A percentile compares a stretch with the other conserved stretches of the same genome.
Conservation (phyloP, 2,113 vertebrate species). For the Triplophysa tibetana region DNA sequence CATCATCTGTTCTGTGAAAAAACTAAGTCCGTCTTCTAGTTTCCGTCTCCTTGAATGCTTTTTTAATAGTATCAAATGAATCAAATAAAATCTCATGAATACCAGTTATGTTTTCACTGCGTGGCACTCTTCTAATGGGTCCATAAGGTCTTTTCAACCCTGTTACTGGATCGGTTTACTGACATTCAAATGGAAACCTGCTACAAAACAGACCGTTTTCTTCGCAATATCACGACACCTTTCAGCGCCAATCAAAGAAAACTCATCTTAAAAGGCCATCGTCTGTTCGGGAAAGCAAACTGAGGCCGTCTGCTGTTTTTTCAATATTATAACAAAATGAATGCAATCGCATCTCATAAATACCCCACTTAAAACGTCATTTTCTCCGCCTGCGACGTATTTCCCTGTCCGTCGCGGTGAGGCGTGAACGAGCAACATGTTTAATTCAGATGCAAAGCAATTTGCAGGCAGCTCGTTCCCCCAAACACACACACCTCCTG, state of each 20-base stretch:
- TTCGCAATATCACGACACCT: constrained; percentile 15
- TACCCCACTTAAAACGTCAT: constrained; percentile 77
- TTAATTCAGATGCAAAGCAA: constrained; percentile 71
- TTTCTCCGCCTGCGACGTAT: constrained; percentile 66
- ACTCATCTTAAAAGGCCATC: constrained; percentile 68
- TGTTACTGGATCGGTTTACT: too few species aligned
- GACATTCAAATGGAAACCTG: too few species aligned
- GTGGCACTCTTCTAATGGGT: too few species aligned
- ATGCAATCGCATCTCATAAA: constrained; percentile 74
- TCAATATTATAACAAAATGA: constrained; percentile 80
- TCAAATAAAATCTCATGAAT: too few species aligned
- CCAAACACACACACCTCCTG: constrained; percentile 9
- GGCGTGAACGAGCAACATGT: constrained; percentile 68
- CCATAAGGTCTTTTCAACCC: too few species aligned
- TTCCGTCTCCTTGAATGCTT: too few species aligned
- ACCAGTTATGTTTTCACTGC: too few species aligned
- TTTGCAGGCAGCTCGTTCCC: constrained; percentile 53
- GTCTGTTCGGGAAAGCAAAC: constrained; percentile 57
- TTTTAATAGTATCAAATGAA: too few species aligned
- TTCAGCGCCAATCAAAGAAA: constrained; percentile 68
- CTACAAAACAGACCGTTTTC: too few species aligned
- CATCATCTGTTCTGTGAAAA: too few species aligned
- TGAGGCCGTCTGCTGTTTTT: constrained; percentile 51
- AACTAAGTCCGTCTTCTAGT: too few species aligned
- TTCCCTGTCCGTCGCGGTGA: constrained; percentile 68